Conservation (phyloP, 2,113 vertebrate genomes). For the Cricetomys ansorgei region DNA sequence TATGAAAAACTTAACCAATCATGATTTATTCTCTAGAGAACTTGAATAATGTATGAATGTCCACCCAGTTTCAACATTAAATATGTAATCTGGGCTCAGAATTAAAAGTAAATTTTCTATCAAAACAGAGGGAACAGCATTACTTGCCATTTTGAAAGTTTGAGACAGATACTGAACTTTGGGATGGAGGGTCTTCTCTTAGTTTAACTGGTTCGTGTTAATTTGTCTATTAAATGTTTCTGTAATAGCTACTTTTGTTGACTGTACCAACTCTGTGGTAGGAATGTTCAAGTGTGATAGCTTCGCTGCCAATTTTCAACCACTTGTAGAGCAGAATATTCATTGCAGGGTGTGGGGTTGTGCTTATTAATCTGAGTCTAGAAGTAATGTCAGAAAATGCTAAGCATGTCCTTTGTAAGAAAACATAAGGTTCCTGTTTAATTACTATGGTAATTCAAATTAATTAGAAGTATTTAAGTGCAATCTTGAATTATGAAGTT, state of each 20-base stretch:
- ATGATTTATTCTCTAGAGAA: conserved; percentile 61
- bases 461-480: conserved; percentile 77
- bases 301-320: conserved; percentile 63
- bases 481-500: conserved; percentile 80
- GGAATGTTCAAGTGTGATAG: conserved; percentile 64
- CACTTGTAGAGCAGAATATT: conserved; percentile 63
- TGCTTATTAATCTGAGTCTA: conserved; percentile 71
- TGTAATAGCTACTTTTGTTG: conserved; percentile 54
- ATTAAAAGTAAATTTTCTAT: conserved; percentile 60
- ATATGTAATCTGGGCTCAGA: conserved; percentile 57
- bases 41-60: conserved; percentile 58
- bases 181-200: conserved; percentile 40
- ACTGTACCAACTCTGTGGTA: conserved; percentile 47
- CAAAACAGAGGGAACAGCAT: conserved; percentile 58
- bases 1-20: conserved; percentile 55
- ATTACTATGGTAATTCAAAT: conserved; percentile 76
- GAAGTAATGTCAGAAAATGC: conserved; percentile 74
- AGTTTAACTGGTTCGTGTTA: conserved; percentile 58
- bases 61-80: conserved; percentile 57
- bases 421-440: conserved; percentile 72
- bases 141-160: conserved; percentile 66
- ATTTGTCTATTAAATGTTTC: conserved; percentile 50
- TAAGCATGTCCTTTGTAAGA: conserved; percentile 77
- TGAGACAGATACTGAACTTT: conserved; percentile 60
- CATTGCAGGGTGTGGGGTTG: conserved; percentile 44